A percentile compares a stretch with the other conserved stretches of the same genome.
These are phyloP conservation scores for Epizoanthus stellaris DNA, from an alignment of 92 coral and sea anemone genomes.

Conservation along the genomic window DNA sequence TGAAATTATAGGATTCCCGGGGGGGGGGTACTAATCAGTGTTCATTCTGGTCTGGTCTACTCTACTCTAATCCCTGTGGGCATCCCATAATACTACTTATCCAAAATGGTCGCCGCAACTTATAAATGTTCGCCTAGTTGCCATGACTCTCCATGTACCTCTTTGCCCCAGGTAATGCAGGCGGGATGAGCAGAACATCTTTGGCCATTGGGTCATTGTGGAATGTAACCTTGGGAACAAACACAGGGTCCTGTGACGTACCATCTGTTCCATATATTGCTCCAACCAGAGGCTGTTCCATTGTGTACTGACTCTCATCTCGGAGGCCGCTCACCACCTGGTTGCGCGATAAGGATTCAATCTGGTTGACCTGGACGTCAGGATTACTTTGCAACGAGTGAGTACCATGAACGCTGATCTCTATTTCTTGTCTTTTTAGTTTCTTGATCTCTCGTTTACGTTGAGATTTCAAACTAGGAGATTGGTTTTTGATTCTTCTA, in stretches of 20 bases:
- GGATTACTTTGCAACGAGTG: no score
- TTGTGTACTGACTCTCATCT: neutral
- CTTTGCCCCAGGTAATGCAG: constrained; percentile 1
- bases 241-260: neutral
- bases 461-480: neutral
- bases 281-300: neutral
- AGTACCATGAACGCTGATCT: neutral
- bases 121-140: neutral
- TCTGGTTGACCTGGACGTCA: neutral
- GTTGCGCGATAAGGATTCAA: neutral
- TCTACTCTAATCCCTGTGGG: no score
- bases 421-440: neutral
- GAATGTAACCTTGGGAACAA: neutral
- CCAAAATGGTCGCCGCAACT: neutral
- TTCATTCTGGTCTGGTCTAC: no score
- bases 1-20: no score
- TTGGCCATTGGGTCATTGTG: neutral
- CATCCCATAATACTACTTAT: no score
- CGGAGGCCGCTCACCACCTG: neutral
- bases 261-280: neutral
- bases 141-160: neutral
- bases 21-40: no score
- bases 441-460: neutral
- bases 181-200: neutral
- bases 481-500: neutral